Evolutionary conservation across 2,888 invertebrate species (phyloP).

Genomic region (Hydroisotoma schaefferi): DNA sequence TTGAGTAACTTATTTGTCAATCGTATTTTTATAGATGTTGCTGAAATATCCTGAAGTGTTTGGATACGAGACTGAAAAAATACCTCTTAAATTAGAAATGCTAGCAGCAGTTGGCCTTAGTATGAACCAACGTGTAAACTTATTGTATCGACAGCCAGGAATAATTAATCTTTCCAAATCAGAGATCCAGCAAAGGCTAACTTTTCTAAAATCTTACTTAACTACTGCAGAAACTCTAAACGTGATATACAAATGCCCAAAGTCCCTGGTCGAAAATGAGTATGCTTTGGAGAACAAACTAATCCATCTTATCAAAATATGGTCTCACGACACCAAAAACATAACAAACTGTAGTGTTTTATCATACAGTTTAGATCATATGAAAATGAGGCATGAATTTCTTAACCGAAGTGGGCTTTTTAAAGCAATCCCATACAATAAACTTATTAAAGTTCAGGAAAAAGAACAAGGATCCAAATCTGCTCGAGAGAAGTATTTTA

Average conservation of each 20-base stretch:
- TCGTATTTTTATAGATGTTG: slow-evolving; percentile 29
- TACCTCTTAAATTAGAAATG: slow-evolving; percentile 12
- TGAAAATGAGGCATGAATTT: slow-evolving; percentile 41
- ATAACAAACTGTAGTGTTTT: slow-evolving; percentile 30
- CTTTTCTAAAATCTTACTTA: slow-evolving; percentile 35
- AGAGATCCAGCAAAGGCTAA: slow-evolving; percentile 13
- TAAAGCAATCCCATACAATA: slow-evolving; percentile 33
- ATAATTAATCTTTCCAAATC: slow-evolving; percentile 18
- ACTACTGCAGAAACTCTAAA: slow-evolving; percentile 24
- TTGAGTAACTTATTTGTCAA: neutral
- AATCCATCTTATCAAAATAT: slow-evolving; percentile 33
- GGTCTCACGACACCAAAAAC: slow-evolving; percentile 32
- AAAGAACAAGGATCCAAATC: slow-evolving; percentile 26
- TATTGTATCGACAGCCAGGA: slow-evolving; percentile 29
- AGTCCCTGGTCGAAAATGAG: slow-evolving; percentile 23
- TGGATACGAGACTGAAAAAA: neutral
- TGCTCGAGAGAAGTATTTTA: slow-evolving; percentile 38
- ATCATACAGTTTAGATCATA: slow-evolving; percentile 21
- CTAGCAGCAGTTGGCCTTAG: slow-evolving; percentile 26
- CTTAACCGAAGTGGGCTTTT: slow-evolving; percentile 41
- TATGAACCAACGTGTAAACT: slow-evolving; percentile 18
- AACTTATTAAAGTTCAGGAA: slow-evolving; percentile 36
- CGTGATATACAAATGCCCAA: slow-evolving; percentile 29
- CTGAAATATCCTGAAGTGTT: slow-evolving; percentile 35
- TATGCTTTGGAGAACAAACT: slow-evolving; percentile 26